Percentiles rank a stretch among this genome's conserved stretches.
Evolutionary conservation across 2,888 invertebrate genomes (phyloP).

Genomic region (Callosobruchus maculatus): DNA sequence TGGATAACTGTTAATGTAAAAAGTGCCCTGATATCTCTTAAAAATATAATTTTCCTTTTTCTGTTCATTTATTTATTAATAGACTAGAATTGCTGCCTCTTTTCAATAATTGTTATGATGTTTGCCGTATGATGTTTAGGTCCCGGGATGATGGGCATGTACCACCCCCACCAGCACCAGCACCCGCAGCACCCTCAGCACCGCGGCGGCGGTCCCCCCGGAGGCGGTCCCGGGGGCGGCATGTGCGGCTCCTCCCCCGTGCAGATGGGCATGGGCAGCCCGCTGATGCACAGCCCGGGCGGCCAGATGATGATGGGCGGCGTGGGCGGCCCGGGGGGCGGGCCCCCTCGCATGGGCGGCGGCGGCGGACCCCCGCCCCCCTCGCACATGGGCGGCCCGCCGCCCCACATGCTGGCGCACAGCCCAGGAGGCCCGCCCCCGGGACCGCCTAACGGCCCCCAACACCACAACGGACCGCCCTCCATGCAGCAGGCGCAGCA

Average conservation of each 20-base stretch:
- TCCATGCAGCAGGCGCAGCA: too few relatives aligned
- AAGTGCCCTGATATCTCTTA: too few relatives aligned
- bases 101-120: too few relatives aligned
- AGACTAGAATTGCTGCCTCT: too few relatives aligned
- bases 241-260: constrained; percentile 52
- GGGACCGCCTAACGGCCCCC: too few relatives aligned
- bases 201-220: constrained; percentile 32
- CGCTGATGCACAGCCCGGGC: constrained; percentile 50
- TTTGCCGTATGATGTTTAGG: too few relatives aligned
- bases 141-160: constrained; percentile 37
- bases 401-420: background rate
- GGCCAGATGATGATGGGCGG: constrained; percentile 49
- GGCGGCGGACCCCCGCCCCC: constrained; percentile 24
- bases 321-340: background rate
- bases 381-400: constrained; percentile 30
- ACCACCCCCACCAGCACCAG: constrained; percentile 40
- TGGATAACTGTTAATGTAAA: too few relatives aligned
- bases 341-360: too few relatives aligned
- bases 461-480: constrained; percentile 39
- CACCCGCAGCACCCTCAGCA: constrained; percentile 64
- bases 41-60: too few relatives aligned
- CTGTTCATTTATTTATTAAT: too few relatives aligned
- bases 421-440: background rate
- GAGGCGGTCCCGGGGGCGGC: constrained; percentile 36
- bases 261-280: constrained; percentile 40